These are phyloP conservation scores for Boulengeromyrus knoepffleri DNA, from an alignment of 2,113 vertebrate genomes.

Conservation along the genomic window DNA sequence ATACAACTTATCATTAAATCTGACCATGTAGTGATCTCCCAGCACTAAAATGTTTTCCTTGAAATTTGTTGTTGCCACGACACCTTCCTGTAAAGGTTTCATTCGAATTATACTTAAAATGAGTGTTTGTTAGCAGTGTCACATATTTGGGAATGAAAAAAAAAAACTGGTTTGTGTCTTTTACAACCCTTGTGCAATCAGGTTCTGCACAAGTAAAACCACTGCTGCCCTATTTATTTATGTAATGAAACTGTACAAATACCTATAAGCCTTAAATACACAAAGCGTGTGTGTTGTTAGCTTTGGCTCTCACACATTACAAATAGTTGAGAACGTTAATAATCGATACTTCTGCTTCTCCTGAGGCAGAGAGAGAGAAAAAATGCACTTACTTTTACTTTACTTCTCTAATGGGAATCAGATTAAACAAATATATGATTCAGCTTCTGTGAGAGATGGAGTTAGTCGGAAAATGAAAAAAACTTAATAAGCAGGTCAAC, in stretches of 20 bases:
- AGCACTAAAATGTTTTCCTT: background rate
- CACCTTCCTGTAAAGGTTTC: background rate
- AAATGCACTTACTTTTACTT: background rate
- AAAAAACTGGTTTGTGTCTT: background rate
- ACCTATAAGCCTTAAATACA: background rate
- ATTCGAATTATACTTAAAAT: background rate
- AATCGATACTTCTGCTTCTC: background rate
- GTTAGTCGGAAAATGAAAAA: constrained; percentile 38
- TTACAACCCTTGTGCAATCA: background rate
- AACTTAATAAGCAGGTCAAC: constrained; percentile 35
- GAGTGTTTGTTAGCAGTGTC: background rate
- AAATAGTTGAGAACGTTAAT: background rate
- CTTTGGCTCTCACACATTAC: background rate
- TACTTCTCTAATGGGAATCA: background rate
- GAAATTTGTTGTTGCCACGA: background rate
- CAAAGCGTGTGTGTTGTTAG: background rate
- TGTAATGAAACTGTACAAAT: background rate
- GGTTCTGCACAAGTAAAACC: background rate
- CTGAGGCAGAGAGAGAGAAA: background rate
- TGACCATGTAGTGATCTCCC: background rate
- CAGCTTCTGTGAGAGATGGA: background rate
- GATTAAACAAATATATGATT: background rate
- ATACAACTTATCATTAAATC: background rate
- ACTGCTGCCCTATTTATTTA: background rate
- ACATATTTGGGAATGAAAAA: background rate